These are phyloP conservation scores for Drosophila tropicalis DNA, from an alignment of 1,140 invertebrate genomes.

Conservation along the genomic window DNA sequence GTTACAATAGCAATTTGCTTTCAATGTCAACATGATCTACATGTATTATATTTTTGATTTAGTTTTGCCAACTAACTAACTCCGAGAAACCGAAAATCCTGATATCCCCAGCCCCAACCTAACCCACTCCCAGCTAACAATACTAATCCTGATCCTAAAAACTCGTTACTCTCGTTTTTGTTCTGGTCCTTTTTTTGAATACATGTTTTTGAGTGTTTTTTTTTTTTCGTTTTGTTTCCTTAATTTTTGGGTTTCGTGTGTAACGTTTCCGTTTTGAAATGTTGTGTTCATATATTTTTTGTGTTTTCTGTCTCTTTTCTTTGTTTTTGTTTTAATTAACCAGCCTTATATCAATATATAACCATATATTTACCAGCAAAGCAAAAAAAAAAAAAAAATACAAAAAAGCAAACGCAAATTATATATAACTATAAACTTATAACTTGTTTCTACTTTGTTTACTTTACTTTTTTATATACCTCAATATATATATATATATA, in stretches of 20 bases:
- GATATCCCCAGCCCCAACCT: not conserved
- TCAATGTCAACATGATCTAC: constrained; percentile 7
- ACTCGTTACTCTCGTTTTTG: not conserved
- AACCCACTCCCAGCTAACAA: not conserved
- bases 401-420: constrained; percentile 6
- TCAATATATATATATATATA: constrained; percentile 16
- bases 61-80: not conserved
- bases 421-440: constrained; percentile 56
- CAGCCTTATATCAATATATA: constrained; percentile 12
- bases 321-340: constrained; percentile 1
- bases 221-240: not conserved
- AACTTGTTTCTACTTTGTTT: constrained; percentile 66
- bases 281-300: constrained; percentile 2
- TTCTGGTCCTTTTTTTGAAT: not conserved
- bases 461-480: constrained; percentile 53
- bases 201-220: not conserved
- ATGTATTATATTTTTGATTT: constrained; percentile 8
- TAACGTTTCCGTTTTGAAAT: constrained; percentile 10
- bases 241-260: not conserved
- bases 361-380: constrained; percentile 11
- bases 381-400: constrained; percentile 6
- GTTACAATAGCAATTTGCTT: constrained; percentile 7
- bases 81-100: too few species aligned
- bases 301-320: not conserved
- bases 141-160: not conserved